Base-by-base conservation (phyloP, 2,797 vertebrate species). In the Phalloptychus januarius region DNA sequence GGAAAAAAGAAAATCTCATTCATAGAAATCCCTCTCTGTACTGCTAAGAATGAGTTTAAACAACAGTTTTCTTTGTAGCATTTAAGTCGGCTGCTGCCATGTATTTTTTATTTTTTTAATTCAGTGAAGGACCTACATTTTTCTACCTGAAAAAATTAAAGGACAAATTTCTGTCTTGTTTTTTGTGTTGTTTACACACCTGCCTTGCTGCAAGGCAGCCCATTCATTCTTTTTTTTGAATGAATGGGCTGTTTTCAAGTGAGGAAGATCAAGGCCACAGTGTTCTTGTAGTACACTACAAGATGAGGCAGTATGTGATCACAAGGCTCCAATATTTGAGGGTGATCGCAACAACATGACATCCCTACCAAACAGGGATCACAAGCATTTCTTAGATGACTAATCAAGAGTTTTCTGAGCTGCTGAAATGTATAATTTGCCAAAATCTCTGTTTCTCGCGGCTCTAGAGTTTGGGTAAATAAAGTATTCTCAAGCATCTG, bases 201-300 rank as follows among this genome's bases (percentile, higher is more conserved):
- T 20, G 7, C 15, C 58, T 63, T 63, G 12, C 31, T 63, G n/a
- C n/a, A n/a, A n/a, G n/a, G n/a, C n/a, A n/a, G n/a, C n/a, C n/a
- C n/a, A n/a, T n/a, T n/a, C n/a, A n/a, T n/a, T n/a, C n/a, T n/a
- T n/a, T n/a, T n/a, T 70, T 72, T 89, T 74, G 72, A 86, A 86
- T 48, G 81, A 81, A 77, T 42, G 86, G 81, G 81, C 63, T 54
- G 76, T 12, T 77, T 70, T 81, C 25, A 23, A 81, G 79, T 65
- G 76, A 0, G 23, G 23, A 25, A 25, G 50, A 25, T 54, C 46
- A 48, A 73, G 71, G 46, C 83, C 69, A 76, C 76, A 79, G 76
- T 23, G 80, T 79, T 85, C 83, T 76, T 3, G 50, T 79, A 33
- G 11, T 0, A 77, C 80, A 87, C 44, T 61, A n/a, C n/a, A n/a